A percentile compares a stretch with the other conserved stretches of the same genome.
Conservation (phyloP, 2,797 vertebrate species). For the Chiroxiphia lanceolata region DNA sequence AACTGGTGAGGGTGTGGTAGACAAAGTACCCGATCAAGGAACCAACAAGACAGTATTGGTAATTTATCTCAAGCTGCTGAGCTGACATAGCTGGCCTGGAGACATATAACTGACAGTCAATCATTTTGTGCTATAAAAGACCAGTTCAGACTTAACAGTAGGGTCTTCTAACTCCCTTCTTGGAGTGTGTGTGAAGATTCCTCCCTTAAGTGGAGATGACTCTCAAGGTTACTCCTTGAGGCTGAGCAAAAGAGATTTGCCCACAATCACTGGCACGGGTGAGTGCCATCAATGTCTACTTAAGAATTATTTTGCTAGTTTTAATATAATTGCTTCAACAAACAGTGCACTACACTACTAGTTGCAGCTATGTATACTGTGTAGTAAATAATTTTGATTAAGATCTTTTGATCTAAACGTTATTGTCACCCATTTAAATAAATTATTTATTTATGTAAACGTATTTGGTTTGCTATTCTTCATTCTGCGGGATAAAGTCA, state of each 20-base stretch:
- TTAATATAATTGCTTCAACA: not conserved
- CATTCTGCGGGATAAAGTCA: not conserved
- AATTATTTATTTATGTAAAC: not conserved
- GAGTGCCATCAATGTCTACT: not conserved
- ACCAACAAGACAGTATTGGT: not conserved
- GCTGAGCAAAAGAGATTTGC: not conserved
- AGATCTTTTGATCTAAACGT: not conserved
- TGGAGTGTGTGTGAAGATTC: not conserved
- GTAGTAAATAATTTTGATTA: not conserved
- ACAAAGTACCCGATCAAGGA: not conserved
- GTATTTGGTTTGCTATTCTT: not conserved
- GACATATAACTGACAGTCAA: not conserved
- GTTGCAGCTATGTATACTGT: not conserved
- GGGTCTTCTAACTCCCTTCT: not conserved
- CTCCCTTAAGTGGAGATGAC: not conserved
- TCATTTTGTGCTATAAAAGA: not conserved
- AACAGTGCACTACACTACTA: not conserved
- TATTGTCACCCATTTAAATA: not conserved
- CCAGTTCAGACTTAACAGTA: not conserved
- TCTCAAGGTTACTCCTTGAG: not conserved
- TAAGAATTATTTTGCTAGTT: not conserved
- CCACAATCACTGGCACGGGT: fast-evolving
- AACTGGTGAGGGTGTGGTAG: not conserved
- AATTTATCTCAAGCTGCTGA: not conserved
- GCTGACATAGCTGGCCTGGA: not conserved